These are phyloP conservation scores for Xenus cinereus DNA, from an alignment of 2,113 vertebrate species.

Conservation along the genomic window DNA sequence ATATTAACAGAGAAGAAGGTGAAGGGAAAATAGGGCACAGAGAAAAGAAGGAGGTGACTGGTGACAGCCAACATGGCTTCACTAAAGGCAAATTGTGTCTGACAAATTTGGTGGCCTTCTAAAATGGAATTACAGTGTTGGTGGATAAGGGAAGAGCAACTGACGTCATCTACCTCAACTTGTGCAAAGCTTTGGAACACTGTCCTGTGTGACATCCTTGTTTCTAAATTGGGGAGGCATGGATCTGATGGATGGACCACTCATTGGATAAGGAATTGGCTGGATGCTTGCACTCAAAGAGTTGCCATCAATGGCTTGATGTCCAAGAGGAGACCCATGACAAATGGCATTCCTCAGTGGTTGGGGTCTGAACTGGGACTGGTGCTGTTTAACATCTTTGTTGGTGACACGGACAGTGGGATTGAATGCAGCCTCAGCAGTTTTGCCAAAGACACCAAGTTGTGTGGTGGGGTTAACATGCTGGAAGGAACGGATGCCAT, in stretches of 20 bases:
- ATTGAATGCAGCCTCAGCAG: background rate
- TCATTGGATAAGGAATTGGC: background rate
- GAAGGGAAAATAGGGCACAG: background rate
- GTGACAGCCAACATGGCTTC: background rate
- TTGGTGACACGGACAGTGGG: background rate
- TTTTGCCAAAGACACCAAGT: background rate
- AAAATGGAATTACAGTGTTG: background rate
- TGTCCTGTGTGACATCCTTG: background rate
- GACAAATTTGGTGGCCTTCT: background rate
- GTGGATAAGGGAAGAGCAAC: background rate
- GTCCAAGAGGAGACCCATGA: background rate
- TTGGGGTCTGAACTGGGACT: background rate
- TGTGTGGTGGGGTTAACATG: background rate
- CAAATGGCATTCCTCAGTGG: background rate
- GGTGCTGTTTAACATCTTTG: background rate
- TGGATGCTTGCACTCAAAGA: background rate
- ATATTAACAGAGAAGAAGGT: conserved; percentile 4
- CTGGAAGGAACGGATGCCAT: background rate
- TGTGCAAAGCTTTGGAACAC: background rate
- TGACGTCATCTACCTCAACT: background rate
- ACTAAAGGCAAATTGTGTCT: background rate
- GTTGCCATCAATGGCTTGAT: background rate
- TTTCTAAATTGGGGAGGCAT: background rate
- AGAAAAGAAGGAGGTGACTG: background rate
- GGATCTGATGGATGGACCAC: background rate